phyloP scores from a whole-genome alignment of 2,888 invertebrate genomes.

The Heliconius erato region DNA sequence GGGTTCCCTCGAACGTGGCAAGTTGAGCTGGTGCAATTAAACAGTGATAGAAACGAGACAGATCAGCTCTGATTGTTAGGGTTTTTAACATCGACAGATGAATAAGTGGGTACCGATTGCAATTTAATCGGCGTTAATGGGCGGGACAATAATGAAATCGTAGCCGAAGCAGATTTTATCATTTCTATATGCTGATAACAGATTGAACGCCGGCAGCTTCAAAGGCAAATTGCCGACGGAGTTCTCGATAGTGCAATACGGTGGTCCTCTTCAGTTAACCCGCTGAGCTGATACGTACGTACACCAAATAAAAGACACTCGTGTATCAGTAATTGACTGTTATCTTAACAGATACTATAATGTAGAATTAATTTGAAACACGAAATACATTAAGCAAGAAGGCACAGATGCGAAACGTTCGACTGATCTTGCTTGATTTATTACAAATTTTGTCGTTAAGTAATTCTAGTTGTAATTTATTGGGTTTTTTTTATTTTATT shows the following conservation, averaged over 20 bases:
- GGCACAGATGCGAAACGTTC: conserved; percentile 9
- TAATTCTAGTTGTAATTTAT: conserved; percentile 4
- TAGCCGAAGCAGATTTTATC: conserved; percentile 78
- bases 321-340: conserved; percentile 47
- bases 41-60: conserved; percentile 71
- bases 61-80: conserved; percentile 62
- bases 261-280: conserved; percentile 58
- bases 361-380: conserved; percentile 43
- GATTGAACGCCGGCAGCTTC: conserved; percentile 77
- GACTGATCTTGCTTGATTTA: conserved; percentile 31
- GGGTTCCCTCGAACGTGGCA: conserved; percentile 46
- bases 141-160: conserved; percentile 83
- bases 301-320: conserved; percentile 48
- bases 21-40: conserved; percentile 66
- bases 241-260: conserved; percentile 67
- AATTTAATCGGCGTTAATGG: conserved; percentile 83
- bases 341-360: conserved; percentile 51
- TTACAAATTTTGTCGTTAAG: background rate
- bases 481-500: background rate
- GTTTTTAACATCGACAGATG: conserved; percentile 71
- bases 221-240: conserved; percentile 82
- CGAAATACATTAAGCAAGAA: conserved; percentile 40
- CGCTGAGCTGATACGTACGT: conserved; percentile 47
- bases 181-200: conserved; percentile 77
- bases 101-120: conserved; percentile 84